Conservation (phyloP, 2,797 vertebrate species). For the Bovichtus diacanthus region DNA sequence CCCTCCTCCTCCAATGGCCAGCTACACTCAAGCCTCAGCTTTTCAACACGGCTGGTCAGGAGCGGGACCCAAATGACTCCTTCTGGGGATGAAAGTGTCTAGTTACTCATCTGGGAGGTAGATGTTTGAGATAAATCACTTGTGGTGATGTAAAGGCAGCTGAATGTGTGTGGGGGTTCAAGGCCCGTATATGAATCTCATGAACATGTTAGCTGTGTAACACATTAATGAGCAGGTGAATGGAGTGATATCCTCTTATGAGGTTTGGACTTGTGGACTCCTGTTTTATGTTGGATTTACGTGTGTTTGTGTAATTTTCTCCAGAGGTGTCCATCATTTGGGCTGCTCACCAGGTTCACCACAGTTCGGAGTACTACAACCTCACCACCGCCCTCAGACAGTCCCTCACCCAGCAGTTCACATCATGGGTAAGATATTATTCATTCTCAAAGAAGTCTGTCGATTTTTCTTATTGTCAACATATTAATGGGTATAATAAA, state of each 20-base stretch:
- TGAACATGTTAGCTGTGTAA: slow-evolving; percentile 8
- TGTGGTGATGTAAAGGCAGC: slow-evolving; percentile 29
- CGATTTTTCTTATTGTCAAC: background rate
- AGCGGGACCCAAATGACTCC: slow-evolving; percentile 39
- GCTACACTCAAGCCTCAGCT: slow-evolving; percentile 26
- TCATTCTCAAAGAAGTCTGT: background rate
- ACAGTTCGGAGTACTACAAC: slow-evolving; percentile 97
- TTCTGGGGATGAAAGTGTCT: slow-evolving; percentile 44
- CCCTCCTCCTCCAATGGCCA: slow-evolving; percentile 10
- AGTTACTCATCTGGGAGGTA: slow-evolving; percentile 53
- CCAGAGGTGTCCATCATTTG: slow-evolving; percentile 95
- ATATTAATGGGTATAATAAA: background rate
- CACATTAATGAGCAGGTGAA: slow-evolving; percentile 8
- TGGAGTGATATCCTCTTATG: slow-evolving; percentile 19
- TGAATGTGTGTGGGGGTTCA: slow-evolving; percentile 35
- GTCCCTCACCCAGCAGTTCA: slow-evolving; percentile 89
- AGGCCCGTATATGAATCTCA: background rate
- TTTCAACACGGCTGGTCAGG: slow-evolving; percentile 49
- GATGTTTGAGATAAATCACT: slow-evolving; percentile 59
- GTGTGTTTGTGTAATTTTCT: slow-evolving; percentile 26
- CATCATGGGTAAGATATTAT: slow-evolving; percentile 90
- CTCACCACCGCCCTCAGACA: slow-evolving; percentile 93
- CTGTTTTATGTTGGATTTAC: background rate
- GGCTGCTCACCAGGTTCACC: slow-evolving; percentile 94
- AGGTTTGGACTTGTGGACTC: background rate